Conservation (phyloP, 2,113 vertebrate genomes). For the Mastomys natalensis region DNA sequence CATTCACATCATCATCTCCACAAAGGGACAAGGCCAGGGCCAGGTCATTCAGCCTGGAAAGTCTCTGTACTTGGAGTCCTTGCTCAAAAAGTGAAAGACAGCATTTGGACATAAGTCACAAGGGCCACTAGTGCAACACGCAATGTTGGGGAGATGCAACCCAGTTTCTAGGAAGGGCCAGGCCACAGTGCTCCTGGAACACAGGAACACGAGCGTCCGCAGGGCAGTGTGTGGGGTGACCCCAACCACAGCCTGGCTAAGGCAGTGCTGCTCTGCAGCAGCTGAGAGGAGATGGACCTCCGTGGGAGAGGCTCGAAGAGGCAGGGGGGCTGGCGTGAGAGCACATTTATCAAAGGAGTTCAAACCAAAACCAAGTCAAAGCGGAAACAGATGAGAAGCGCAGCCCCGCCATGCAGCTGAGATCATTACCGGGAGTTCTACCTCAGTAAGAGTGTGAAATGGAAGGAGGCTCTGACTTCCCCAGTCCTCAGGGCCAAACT, state of each 20-base stretch:
- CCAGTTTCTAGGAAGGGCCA: conserved; percentile 89
- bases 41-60: not conserved
- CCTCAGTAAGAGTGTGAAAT: not conserved
- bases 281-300: not conserved
- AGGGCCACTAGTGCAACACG: not conserved
- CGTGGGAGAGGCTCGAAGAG: fast-evolving
- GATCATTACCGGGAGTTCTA: not conserved
- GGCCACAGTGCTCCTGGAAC: conserved; percentile 88
- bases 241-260: conserved; percentile 54
- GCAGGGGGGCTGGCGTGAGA: not conserved
- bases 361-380: conserved; percentile 16
- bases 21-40: not conserved
- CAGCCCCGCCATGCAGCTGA: not conserved
- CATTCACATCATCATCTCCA: not conserved
- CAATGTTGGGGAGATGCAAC: conserved; percentile 29
- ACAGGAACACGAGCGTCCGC: conserved; percentile 85
- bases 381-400: not conserved
- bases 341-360: not conserved
- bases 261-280: not conserved
- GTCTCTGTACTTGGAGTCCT: not conserved
- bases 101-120: not conserved
- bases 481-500: not conserved
- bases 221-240: conserved; percentile 77
- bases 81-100: not conserved
- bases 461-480: not conserved